A percentile compares a stretch with the other conserved stretches of the same genome.
These are phyloP conservation scores for Operophtera brumata DNA, from an alignment of 2,888 invertebrate species.

Conservation along the genomic window DNA sequence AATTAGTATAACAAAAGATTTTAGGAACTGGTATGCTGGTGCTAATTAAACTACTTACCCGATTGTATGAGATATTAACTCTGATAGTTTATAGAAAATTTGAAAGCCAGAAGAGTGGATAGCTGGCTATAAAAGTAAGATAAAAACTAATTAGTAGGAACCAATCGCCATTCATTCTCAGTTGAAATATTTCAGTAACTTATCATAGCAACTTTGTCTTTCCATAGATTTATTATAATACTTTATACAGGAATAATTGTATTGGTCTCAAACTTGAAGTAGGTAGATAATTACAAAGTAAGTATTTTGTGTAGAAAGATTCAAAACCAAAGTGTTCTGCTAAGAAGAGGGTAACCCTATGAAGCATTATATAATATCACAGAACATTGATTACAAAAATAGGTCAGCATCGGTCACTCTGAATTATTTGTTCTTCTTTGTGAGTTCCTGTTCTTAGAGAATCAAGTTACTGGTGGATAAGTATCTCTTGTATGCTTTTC, in stretches of 20 bases:
- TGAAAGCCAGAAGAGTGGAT: not conserved
- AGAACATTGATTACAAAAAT: conserved; percentile 7
- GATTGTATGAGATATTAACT: too few relatives aligned
- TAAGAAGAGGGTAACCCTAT: conserved; percentile 25
- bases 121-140: not conserved
- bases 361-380: conserved; percentile 8
- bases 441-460: not conserved
- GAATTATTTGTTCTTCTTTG: not conserved
- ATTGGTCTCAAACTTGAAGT: not conserved
- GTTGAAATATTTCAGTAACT: not conserved
- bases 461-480: too few relatives aligned
- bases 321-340: not conserved
- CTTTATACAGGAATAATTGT: too few relatives aligned
- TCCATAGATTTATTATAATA: too few relatives aligned
- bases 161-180: not conserved
- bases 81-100: not conserved
- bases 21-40: too few relatives aligned
- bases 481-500: not conserved
- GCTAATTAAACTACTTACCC: too few relatives aligned
- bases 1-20: too few relatives aligned
- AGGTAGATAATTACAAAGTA: not conserved
- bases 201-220: too few relatives aligned
- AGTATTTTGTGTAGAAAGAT: not conserved
- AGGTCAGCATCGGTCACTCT: conserved; percentile 21
- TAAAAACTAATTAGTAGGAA: not conserved